Percentiles rank a stretch among this genome's conserved stretches.
These are phyloP conservation scores for Mactra quadrangularis DNA, from an alignment of 1,140 invertebrate genomes.

Conservation along the genomic window DNA sequence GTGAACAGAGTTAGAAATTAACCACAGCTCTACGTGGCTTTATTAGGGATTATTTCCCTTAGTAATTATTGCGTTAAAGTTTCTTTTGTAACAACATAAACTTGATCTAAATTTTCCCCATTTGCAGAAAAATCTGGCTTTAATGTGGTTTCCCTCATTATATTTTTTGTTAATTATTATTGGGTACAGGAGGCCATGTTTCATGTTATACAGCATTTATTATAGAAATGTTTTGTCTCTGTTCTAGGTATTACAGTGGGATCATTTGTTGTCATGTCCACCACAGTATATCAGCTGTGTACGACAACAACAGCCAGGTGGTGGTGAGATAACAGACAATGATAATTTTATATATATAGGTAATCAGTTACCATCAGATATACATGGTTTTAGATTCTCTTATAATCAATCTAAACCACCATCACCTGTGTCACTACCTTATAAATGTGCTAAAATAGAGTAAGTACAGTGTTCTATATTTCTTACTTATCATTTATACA, in stretches of 20 bases:
- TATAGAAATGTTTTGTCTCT: neutral
- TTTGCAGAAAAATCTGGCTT: too few species aligned
- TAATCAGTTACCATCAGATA: constrained; percentile 65
- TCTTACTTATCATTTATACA: too few species aligned
- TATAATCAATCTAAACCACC: constrained; percentile 5
- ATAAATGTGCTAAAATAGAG: constrained; percentile 60
- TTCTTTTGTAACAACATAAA: too few species aligned
- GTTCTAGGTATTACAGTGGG: constrained; percentile 68
- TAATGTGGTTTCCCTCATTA: too few species aligned
- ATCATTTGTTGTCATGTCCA: constrained; percentile 58
- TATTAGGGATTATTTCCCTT: too few species aligned
- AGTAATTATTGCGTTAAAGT: too few species aligned
- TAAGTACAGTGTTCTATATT: constrained; percentile 31
- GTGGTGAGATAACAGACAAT: constrained; percentile 19
- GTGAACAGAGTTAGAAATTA: too few species aligned
- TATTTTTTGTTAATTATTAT: too few species aligned
- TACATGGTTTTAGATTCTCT: constrained; percentile 39
- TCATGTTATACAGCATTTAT: too few species aligned
- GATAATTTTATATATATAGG: constrained; percentile 61
- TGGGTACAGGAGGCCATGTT: too few species aligned
- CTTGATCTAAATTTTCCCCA: too few species aligned
- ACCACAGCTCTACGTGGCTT: too few species aligned
- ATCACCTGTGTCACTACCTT: constrained; percentile 50
- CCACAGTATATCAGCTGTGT: constrained; percentile 62
- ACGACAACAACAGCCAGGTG: neutral